phyloP scores from a whole-genome alignment of 2,113 vertebrate species.

The Seriola dumerili region DNA sequence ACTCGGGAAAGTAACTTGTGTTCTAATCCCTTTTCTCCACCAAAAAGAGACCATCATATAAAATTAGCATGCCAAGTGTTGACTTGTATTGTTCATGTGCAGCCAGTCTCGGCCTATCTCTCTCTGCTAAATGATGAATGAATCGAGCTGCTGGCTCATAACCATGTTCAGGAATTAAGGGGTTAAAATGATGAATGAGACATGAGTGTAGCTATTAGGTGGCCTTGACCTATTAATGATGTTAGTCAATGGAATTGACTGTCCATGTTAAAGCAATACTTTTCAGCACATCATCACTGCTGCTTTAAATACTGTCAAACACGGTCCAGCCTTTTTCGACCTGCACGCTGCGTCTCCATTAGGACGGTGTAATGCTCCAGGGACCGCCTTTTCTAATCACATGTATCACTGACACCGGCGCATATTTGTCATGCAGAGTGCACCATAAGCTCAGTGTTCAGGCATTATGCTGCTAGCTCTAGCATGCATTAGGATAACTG shows the following conservation, averaged over 20 bases:
- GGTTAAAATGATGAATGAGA: conserved; percentile 40
- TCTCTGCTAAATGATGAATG: not conserved
- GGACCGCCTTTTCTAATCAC: conserved; percentile 58
- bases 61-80: conserved; percentile 31
- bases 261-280: conserved; percentile 32
- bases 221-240: conserved; percentile 64
- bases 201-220: conserved; percentile 30
- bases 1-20: conserved; percentile 3
- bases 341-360: conserved; percentile 54
- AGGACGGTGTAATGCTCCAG: conserved; percentile 40
- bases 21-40: conserved; percentile 6
- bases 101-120: not conserved
- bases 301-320: conserved; percentile 62
- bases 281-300: conserved; percentile 63
- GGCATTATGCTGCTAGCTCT: conserved; percentile 49
- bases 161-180: not conserved
- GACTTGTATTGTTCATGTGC: conserved; percentile 6
- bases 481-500: conserved; percentile 67
- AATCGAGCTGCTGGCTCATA: not conserved
- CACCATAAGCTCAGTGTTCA: conserved; percentile 57
- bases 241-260: conserved; percentile 46
- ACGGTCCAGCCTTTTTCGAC: conserved; percentile 26
- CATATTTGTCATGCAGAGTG: conserved; percentile 65
- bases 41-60: conserved; percentile 11
- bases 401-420: conserved; percentile 41